Evolutionary conservation across 2,113 vertebrate genomes (phyloP), one percentile per base, ranked within the genome.

Genomic region (Hipposideros armiger): DNA sequence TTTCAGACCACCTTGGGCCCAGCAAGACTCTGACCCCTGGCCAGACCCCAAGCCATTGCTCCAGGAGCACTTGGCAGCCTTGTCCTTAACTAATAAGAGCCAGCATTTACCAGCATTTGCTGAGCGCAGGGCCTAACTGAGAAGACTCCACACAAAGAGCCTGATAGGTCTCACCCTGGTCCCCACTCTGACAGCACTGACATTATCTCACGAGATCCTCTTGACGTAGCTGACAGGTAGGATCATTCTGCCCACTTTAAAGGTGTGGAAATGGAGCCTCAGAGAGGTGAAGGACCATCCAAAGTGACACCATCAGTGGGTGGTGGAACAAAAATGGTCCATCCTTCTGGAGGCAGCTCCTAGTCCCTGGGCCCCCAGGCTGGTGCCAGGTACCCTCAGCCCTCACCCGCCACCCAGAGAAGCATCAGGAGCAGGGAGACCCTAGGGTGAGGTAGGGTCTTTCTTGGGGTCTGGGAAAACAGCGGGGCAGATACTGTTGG

Each of bases 161-260:
- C 64, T 60, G 17, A 26, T 2, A 13, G 54, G 15, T 14, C 19
- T 70, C 30, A 4, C 24, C 28, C 13, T 52, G 24, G 69, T 11
- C n/a, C n/a, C 6, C 0, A 11, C 7, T 7, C 28, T 11, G 2
- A 20, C 15, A 42, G 7, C 3, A 4, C 28, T 17, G 76, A n/a
- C 7, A 2, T 0, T 3, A 0, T 42, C 56, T 19, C 56, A 32
- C 3, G 13, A 56, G n/a, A 20, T 54, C n/a, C 42, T 69, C 11
- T 7, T 28, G 56, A 78, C 16, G 26, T 20, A 30, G 56, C 52
- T 47, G 40, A 58, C 30, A n/a, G 10, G 66, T 13, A 47, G 62
- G 6, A 74, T 74, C 32, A 11, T 32, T 56, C 52, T 11, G 76
- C 32, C 24, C 20, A 74, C 50, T 30, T 91, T n/a, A 70, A 78